Evolutionary conservation across 2,113 vertebrate genomes (phyloP).

Genomic region (Tragelaphus strepsiceros): DNA sequence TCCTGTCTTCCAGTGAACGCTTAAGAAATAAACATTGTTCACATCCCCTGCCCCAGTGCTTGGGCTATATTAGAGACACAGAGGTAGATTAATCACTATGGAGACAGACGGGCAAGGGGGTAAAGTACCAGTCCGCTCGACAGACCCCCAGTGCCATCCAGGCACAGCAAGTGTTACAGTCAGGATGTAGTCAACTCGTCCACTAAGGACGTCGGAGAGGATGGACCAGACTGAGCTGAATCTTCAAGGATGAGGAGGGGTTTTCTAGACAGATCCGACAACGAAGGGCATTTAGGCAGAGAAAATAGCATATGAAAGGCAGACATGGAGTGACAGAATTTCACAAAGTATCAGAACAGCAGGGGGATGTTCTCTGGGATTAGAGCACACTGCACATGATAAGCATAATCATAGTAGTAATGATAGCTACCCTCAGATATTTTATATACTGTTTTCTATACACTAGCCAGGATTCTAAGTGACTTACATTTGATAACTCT

Average conservation of each 20-base stretch:
- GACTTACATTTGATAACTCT: not conserved
- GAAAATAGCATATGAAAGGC: not conserved
- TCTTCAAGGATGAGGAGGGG: not conserved
- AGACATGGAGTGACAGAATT: not conserved
- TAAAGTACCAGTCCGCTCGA: not conserved
- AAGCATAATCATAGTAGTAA: not conserved
- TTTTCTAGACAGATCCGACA: not conserved
- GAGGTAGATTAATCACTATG: not conserved
- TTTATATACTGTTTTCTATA: not conserved
- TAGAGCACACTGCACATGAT: not conserved
- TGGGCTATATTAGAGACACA: not conserved
- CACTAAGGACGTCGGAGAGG: not conserved
- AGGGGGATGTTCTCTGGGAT: not conserved
- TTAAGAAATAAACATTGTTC: not conserved
- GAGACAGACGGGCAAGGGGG: not conserved
- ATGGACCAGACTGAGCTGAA: not conserved
- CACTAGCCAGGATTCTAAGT: not conserved
- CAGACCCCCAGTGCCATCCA: not conserved
- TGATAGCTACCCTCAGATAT: not conserved
- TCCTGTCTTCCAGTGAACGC: not conserved
- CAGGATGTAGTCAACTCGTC: rapidly evolving
- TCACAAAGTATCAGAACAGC: not conserved
- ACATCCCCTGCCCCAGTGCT: not conserved
- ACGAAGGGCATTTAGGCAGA: not conserved
- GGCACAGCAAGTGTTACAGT: not conserved